Evolutionary conservation across 2,113 vertebrate species (phyloP).

Genomic region (Ursus arctos): DNA sequence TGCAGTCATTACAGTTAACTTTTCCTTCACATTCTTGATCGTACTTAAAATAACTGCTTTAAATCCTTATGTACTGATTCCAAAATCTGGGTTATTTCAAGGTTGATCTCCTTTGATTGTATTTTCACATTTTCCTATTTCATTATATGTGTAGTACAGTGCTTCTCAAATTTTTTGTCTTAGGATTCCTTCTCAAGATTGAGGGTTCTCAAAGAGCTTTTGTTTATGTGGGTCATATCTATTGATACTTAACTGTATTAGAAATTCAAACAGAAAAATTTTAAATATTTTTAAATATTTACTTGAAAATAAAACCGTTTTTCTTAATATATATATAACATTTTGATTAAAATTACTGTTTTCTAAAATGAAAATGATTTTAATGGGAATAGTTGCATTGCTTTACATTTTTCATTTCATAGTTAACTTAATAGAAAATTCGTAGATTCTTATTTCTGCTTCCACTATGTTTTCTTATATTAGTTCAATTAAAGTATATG

Average conservation of each 20-base stretch:
- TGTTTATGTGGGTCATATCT: not conserved
- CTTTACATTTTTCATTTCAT: not conserved
- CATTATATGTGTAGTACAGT: not conserved
- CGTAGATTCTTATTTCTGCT: not conserved
- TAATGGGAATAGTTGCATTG: not conserved
- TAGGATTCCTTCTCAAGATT: not conserved
- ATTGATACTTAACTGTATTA: not conserved
- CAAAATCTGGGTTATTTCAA: not conserved
- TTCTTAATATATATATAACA: not conserved
- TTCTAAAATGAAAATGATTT: not conserved
- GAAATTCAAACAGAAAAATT: conserved; percentile 36
- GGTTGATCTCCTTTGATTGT: not conserved
- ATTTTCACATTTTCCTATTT: conserved; percentile 25
- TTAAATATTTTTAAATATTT: not conserved
- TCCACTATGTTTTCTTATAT: not conserved
- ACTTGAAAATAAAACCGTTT: not conserved
- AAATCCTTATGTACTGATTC: not conserved
- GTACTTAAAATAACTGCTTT: not conserved
- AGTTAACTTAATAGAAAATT: not conserved
- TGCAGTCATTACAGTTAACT: not conserved
- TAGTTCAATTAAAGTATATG: not conserved
- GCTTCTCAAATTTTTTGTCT: not conserved
- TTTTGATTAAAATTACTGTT: not conserved
- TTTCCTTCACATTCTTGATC: not conserved
- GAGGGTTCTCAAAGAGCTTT: not conserved